Conservation (phyloP, 1,140 invertebrate genomes). For the Drosophila mayri region DNA sequence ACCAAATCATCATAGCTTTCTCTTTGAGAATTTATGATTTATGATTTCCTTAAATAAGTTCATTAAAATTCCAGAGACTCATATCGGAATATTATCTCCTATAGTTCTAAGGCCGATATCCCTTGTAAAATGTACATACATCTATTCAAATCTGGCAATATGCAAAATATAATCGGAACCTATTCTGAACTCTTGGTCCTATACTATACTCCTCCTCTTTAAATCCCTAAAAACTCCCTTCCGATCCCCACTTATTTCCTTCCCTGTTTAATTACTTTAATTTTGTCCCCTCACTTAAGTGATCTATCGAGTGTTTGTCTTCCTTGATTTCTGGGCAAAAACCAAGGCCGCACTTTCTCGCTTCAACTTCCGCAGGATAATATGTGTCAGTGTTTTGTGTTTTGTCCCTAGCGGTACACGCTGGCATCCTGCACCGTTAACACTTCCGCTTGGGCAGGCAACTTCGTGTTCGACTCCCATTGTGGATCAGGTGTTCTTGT, state of each 20-base stretch:
- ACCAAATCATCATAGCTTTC: background rate
- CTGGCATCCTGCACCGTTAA: constrained; percentile 53
- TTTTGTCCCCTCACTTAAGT: background rate
- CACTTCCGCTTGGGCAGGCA: constrained; percentile 62
- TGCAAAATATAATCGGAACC: background rate
- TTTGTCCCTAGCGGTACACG: constrained; percentile 2
- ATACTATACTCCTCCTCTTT: background rate
- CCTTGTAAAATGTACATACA: background rate
- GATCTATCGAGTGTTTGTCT: background rate
- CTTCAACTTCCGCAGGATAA: background rate
- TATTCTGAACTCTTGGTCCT: background rate
- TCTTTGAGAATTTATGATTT: background rate
- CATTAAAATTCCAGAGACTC: too few species aligned
- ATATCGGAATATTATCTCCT: background rate
- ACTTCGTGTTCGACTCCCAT: constrained; percentile 29
- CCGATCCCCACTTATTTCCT: background rate
- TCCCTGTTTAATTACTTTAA: background rate
- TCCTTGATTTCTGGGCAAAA: background rate
- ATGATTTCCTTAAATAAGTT: too few species aligned
- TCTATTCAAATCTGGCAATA: background rate
- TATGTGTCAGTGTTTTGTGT: background rate
- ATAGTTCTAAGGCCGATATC: background rate
- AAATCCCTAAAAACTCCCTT: background rate
- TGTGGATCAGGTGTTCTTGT: constrained; percentile 58
- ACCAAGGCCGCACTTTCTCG: background rate